Conservation (phyloP, 2,888 invertebrate species). For the Caenorhabditis japonica region DNA sequence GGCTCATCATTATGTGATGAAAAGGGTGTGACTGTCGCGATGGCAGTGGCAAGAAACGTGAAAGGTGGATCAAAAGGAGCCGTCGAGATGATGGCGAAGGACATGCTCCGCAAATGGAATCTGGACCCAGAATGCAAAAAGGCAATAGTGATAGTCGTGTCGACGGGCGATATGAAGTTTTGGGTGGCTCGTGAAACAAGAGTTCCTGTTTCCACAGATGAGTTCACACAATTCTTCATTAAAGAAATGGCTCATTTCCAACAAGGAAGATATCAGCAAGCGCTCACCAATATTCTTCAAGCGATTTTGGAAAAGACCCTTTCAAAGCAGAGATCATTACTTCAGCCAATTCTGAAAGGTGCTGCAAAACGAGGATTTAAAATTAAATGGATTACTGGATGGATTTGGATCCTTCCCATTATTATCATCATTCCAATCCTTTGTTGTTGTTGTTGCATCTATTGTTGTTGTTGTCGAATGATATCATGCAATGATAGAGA, state of each 20-base stretch:
- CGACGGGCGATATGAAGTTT: conserved; percentile 72
- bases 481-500: conserved; percentile 60
- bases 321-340: conserved; percentile 64
- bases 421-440: conserved; percentile 69
- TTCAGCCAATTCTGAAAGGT: conserved; percentile 38
- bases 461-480: conserved; percentile 73
- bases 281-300: conserved; percentile 68
- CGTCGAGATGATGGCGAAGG: conserved; percentile 72
- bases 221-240: conserved; percentile 71
- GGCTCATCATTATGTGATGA: conserved; percentile 71
- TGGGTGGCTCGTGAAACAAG: conserved; percentile 73
- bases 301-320: conserved; percentile 66
- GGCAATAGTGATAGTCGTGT: conserved; percentile 62
- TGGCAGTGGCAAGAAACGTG: conserved; percentile 71
- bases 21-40: conserved; percentile 73
- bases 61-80: conserved; percentile 69
- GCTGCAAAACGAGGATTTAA: conserved; percentile 40
- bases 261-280: conserved; percentile 64
- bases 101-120: conserved; percentile 69
- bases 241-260: conserved; percentile 68
- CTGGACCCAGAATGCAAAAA: conserved; percentile 74
- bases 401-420: conserved; percentile 66
- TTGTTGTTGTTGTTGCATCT: conserved; percentile 72
- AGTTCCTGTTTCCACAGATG: conserved; percentile 73
- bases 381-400: conserved; percentile 56